Evolutionary conservation across 2,797 vertebrate species (phyloP), one percentile per base, ranked within the genome.

Genomic region (Arnoldichthys spilopterus): DNA sequence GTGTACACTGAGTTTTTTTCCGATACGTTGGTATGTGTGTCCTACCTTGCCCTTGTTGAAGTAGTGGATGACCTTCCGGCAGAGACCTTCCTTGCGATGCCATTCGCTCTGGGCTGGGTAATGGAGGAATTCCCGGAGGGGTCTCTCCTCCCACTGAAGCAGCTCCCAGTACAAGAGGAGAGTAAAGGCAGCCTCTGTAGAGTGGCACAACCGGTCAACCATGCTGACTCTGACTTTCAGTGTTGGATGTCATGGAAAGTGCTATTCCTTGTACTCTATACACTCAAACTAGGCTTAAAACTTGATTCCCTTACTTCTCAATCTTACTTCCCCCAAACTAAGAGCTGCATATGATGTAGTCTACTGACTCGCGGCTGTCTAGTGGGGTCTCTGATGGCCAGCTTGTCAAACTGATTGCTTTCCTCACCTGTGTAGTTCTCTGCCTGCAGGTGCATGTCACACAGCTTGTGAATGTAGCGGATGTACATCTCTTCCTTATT

Each of bases 401-500:
- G 4, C 16, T 51, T 51, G 12, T 12, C 0, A 2, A n/a, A 58
- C 43, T 20, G 24, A 7, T 7, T 63, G 18, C 43, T 78, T 15
- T 26, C 16, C 85, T 92, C 85, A 99, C 98, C 98, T 92, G 98
- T 99, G 82, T 96, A 99, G 91, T 99, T 99, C 87, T 99, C 97
- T 0, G 97, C 97, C 87, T 99, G 98, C 83, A 99, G 92, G 86
- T 99, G 98, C 91, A 99, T 95, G 90, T 99, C 98, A 87, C 97
- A 98, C 79, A 99, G 94, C 87, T 99, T 99, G 91, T 99, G 98
- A 85, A 99, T 99, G 54, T 99, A 99, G 79, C 98, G 96, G 87
- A 99, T 98, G 86, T 99, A 99, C 98, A 99, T 99, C 90, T 99
- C 98, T 81, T 99, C 98, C 83, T 99, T 99, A 90, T 99, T 99